A percentile compares a stretch with the other conserved stretches of the same genome.
Conservation (phyloP, 2,797 vertebrate species). For the Borostomias antarcticus region DNA sequence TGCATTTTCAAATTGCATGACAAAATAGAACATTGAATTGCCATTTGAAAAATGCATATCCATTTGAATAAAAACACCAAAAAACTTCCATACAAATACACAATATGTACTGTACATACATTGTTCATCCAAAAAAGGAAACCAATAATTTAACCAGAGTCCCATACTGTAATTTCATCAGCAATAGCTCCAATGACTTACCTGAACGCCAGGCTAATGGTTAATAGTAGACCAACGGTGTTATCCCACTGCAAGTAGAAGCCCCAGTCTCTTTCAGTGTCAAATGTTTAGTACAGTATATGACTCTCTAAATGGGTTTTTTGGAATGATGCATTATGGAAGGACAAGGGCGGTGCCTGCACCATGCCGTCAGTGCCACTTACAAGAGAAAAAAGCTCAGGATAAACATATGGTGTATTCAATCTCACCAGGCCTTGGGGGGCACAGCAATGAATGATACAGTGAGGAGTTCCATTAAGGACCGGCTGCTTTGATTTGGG, state of each 20-base stretch:
- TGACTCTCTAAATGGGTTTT: slow-evolving; percentile 59
- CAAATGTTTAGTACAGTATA: slow-evolving; percentile 45
- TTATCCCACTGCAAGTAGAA: slow-evolving; percentile 41
- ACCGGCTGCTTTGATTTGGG: slow-evolving; percentile 64
- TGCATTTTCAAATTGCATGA: no score
- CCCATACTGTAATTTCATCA: no score
- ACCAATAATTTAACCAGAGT: not conserved
- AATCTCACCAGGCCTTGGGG: slow-evolving; percentile 68
- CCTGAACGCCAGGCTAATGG: no score
- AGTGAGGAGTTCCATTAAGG: slow-evolving; percentile 66
- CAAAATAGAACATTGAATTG: no score
- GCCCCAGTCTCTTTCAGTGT: slow-evolving; percentile 24
- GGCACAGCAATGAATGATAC: slow-evolving; percentile 60
- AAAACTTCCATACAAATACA: no score
- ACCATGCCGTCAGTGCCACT: slow-evolving; percentile 62
- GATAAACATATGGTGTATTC: slow-evolving; percentile 75
- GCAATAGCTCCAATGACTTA: no score
- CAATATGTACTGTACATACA: not conserved
- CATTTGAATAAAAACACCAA: no score
- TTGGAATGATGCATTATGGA: slow-evolving; percentile 65
- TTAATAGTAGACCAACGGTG: not conserved
- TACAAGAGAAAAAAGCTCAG: slow-evolving; percentile 60
- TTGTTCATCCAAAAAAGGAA: not conserved
- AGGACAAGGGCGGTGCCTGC: slow-evolving; percentile 64
- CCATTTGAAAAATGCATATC: no score